Evolutionary conservation across 2,888 invertebrate species (phyloP).

Genomic region (Erebia ligea): DNA sequence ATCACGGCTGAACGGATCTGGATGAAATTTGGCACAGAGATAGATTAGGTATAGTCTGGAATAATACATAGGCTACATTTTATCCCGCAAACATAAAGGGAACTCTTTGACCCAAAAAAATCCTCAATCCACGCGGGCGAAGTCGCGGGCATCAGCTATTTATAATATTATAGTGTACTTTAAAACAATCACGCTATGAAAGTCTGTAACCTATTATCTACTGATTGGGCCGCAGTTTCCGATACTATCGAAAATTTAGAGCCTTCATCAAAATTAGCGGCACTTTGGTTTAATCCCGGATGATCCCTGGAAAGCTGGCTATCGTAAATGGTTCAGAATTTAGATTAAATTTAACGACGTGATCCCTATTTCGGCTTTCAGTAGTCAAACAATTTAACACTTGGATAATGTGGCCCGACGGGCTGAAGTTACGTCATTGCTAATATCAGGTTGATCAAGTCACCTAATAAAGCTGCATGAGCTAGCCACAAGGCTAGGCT

Average conservation of each 20-base stretch:
- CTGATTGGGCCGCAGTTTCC: slow-evolving; percentile 4
- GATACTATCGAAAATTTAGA: slow-evolving; percentile 44
- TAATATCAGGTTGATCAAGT: background rate
- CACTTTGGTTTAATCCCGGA: slow-evolving; percentile 67
- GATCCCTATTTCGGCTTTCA: slow-evolving; percentile 63
- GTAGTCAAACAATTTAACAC: slow-evolving; percentile 44
- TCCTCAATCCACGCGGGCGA: too few species aligned
- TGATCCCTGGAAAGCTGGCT: slow-evolving; percentile 55
- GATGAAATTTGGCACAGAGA: too few species aligned
- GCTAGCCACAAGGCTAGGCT: too few species aligned
- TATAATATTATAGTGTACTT: too few species aligned
- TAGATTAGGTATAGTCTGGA: too few species aligned
- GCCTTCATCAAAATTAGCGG: slow-evolving; percentile 60
- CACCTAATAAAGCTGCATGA: too few species aligned
- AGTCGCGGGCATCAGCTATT: too few species aligned
- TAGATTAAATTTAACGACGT: slow-evolving; percentile 74
- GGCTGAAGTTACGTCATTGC: slow-evolving; percentile 29
- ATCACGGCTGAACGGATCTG: too few species aligned
- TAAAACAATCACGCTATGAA: too few species aligned
- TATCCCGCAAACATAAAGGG: too few species aligned
- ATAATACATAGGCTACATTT: too few species aligned
- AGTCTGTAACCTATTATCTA: background rate
- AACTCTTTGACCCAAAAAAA: too few species aligned
- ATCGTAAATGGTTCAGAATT: slow-evolving; percentile 66
- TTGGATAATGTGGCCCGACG: slow-evolving; percentile 40